phyloP scores from a whole-genome alignment of 2,797 vertebrate species.

The Acanthis flammea region DNA sequence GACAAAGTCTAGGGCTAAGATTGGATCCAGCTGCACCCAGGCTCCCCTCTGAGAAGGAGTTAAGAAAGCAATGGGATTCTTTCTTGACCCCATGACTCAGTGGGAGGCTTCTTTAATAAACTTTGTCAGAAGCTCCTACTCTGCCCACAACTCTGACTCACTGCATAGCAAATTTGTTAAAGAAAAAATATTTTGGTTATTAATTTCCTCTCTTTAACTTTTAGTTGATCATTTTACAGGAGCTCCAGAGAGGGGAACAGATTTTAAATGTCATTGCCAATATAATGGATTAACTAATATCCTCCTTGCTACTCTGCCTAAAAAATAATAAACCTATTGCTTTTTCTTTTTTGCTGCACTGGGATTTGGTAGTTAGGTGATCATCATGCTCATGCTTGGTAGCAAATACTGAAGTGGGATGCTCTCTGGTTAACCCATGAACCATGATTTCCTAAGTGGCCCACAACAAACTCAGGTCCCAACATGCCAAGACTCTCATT shows the following conservation, averaged over 20 bases:
- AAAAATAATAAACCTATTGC: neutral
- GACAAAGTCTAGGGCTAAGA: neutral
- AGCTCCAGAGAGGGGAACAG: neutral
- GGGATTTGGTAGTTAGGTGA: neutral
- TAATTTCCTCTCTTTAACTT: neutral
- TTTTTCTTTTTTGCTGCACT: neutral
- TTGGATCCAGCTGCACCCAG: neutral
- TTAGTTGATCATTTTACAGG: neutral
- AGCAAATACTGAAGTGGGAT: neutral
- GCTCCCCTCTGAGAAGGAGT: neutral
- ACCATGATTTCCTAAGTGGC: neutral
- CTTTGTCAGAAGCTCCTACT: neutral
- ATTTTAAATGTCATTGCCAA: neutral
- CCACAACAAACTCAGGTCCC: neutral
- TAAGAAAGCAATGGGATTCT: neutral
- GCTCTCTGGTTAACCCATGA: neutral
- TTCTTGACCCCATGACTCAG: neutral
- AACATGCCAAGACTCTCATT: neutral
- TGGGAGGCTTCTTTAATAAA: neutral
- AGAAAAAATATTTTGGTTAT: neutral
- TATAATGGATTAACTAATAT: neutral
- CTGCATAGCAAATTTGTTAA: neutral
- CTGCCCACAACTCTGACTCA: neutral
- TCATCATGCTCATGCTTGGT: neutral
- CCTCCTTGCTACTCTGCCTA: neutral